Percentiles rank a stretch among this genome's conserved stretches.
These are phyloP conservation scores for Siphlonurus alternatus DNA, from an alignment of 2,888 invertebrate genomes.

Conservation along the genomic window DNA sequence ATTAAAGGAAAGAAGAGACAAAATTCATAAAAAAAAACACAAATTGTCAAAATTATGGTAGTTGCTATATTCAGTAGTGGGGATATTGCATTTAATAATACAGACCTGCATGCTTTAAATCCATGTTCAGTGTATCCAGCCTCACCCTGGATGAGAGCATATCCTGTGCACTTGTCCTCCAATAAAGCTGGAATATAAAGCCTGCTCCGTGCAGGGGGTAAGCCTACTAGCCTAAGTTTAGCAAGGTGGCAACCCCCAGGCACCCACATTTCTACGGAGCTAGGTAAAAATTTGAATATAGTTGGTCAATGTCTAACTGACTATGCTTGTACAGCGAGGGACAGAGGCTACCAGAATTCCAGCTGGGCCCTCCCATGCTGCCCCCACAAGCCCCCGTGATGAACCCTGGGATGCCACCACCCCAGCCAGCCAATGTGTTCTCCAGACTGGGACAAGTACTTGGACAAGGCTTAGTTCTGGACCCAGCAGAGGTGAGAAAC, in stretches of 20 bases:
- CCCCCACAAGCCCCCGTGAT: slow-evolving; percentile 5
- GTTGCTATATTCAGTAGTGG: too few relatives aligned
- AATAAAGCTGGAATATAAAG: neutral
- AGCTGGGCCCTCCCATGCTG: slow-evolving; percentile 13
- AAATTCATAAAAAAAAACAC: too few relatives aligned
- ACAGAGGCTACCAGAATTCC: slow-evolving; percentile 25
- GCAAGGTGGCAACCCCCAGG: neutral
- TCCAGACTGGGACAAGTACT: neutral
- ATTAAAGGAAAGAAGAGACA: too few relatives aligned
- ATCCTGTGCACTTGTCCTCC: neutral
- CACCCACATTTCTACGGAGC: neutral
- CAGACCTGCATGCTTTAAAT: neutral
- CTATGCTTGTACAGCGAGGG: slow-evolving; percentile 20
- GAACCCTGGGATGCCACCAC: neutral
- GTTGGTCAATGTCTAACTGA: neutral
- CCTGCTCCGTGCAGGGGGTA: neutral
- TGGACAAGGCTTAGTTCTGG: neutral
- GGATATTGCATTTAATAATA: too few relatives aligned
- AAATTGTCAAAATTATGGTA: too few relatives aligned
- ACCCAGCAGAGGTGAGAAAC: neutral
- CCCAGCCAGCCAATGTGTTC: neutral
- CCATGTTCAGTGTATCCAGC: neutral
- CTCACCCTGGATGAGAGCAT: neutral
- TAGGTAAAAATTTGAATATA: neutral
- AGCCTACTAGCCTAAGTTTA: too few relatives aligned